Percentiles rank a stretch among this genome's conserved stretches.
phyloP scores from a whole-genome alignment of 53 echinoderm and acorn worm genomes.

The Actinopyga echinites region DNA sequence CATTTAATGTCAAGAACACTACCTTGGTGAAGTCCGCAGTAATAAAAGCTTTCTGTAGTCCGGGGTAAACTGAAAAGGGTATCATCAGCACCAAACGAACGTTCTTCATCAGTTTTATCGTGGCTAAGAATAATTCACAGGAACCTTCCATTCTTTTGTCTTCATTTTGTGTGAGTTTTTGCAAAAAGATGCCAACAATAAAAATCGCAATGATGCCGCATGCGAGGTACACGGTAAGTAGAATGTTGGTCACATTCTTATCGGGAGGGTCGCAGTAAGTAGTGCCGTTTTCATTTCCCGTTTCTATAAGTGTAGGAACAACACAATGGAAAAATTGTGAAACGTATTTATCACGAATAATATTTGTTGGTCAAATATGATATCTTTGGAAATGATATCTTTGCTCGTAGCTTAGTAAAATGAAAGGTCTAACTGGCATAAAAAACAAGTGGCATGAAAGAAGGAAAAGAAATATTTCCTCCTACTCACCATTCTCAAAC shows the following conservation, averaged over 20 bases:
- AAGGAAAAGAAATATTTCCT: no score
- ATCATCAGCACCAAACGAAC: slow-evolving; percentile 64
- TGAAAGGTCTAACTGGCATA: no score
- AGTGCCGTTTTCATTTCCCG: slow-evolving; percentile 5
- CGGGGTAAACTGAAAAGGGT: slow-evolving; percentile 83
- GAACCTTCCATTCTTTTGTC: slow-evolving; percentile 44
- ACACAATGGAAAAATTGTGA: no score
- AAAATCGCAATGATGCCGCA: slow-evolving; percentile 67
- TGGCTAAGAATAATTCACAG: slow-evolving; percentile 72
- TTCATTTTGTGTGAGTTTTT: slow-evolving; percentile 46
- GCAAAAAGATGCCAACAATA: slow-evolving; percentile 66
- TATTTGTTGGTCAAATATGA: no score
- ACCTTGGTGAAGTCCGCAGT: slow-evolving; percentile 91
- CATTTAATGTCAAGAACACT: no score
- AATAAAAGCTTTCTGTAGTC: slow-evolving; percentile 89
- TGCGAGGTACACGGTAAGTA: slow-evolving; percentile 69
- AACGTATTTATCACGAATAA: no score
- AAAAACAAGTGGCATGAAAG: no score
- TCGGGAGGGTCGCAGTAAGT: slow-evolving; percentile 76
- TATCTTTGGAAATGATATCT: no score
- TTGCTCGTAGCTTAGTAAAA: no score
- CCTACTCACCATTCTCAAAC: no score
- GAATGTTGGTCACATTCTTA: slow-evolving; percentile 57
- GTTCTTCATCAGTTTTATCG: slow-evolving; percentile 66
- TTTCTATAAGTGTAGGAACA: not conserved